Conservation (phyloP, 1,140 invertebrate species). For the Brachionus plicatilis region DNA sequence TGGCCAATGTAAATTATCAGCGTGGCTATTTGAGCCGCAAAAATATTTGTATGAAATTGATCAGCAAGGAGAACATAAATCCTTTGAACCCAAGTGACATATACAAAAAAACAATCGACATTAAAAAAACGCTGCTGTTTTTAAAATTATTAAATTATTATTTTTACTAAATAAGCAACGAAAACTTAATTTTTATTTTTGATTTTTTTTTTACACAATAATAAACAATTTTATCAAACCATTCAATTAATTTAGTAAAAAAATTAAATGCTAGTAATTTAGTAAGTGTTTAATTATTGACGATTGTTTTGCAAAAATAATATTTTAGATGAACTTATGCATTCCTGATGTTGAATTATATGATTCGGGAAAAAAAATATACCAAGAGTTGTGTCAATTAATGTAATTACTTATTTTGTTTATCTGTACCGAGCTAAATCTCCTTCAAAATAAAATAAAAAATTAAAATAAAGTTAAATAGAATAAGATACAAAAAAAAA, state of each 20-base stretch:
- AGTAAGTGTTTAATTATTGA: background rate
- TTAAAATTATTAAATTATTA: conserved; percentile 34
- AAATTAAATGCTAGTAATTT: background rate
- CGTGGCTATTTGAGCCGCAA: background rate
- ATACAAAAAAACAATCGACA: background rate
- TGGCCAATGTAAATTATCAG: conserved; percentile 34
- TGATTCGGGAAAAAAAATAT: background rate
- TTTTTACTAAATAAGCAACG: conserved; percentile 3
- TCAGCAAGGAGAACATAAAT: background rate
- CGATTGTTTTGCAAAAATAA: background rate
- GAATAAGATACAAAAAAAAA: too few species aligned
- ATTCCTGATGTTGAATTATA: background rate
- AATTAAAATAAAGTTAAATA: too few species aligned
- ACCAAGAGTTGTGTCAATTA: conserved; percentile 3
- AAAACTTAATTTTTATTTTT: background rate
- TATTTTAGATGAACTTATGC: background rate
- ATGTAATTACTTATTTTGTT: background rate
- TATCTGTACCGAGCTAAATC: background rate
- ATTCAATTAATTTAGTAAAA: background rate
- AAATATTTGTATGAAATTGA: conserved; percentile 26
- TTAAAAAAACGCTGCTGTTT: conserved; percentile 12
- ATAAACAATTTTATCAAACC: background rate
- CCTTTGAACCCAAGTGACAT: background rate
- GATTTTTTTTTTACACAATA: background rate
- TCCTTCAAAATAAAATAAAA: too few species aligned